phyloP scores from a whole-genome alignment of 1,140 invertebrate genomes.

The Orius insidiosus region DNA sequence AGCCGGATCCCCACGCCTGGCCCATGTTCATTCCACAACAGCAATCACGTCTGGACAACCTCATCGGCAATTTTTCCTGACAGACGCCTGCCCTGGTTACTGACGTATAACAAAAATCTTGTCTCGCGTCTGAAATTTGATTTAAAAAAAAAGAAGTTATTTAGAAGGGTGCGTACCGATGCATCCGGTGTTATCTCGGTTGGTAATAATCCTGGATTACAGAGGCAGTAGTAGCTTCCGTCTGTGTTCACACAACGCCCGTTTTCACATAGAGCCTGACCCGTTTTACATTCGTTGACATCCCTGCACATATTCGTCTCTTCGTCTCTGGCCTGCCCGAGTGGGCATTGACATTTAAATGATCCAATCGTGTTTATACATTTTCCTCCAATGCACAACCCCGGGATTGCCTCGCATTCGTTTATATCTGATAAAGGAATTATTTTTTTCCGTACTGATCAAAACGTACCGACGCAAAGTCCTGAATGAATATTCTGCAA shows the following conservation, averaged over 20 bases:
- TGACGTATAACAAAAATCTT: slow-evolving; percentile 62
- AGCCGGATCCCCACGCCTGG: slow-evolving; percentile 65
- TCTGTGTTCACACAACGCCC: slow-evolving; percentile 73
- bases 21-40: slow-evolving; percentile 82
- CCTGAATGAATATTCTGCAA: slow-evolving; percentile 61
- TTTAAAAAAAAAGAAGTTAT: background rate
- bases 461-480: slow-evolving; percentile 60
- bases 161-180: slow-evolving; percentile 43
- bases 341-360: slow-evolving; percentile 56
- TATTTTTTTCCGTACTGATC: background rate
- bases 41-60: slow-evolving; percentile 66
- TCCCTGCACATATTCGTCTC: slow-evolving; percentile 61
- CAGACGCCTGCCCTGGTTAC: slow-evolving; percentile 47
- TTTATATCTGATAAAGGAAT: slow-evolving; percentile 44
- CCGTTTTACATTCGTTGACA: slow-evolving; percentile 46
- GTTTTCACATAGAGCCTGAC: slow-evolving; percentile 36
- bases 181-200: slow-evolving; percentile 61
- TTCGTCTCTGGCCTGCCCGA: slow-evolving; percentile 40
- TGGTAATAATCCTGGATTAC: slow-evolving; percentile 66
- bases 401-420: slow-evolving; percentile 65
- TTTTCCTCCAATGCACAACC: slow-evolving; percentile 45
- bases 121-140: slow-evolving; percentile 44
- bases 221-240: slow-evolving; percentile 69
- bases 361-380: slow-evolving; percentile 54
- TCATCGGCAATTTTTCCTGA: slow-evolving; percentile 42